Conservation (phyloP, 2,888 invertebrate species). For the Drosophila yooni region DNA sequence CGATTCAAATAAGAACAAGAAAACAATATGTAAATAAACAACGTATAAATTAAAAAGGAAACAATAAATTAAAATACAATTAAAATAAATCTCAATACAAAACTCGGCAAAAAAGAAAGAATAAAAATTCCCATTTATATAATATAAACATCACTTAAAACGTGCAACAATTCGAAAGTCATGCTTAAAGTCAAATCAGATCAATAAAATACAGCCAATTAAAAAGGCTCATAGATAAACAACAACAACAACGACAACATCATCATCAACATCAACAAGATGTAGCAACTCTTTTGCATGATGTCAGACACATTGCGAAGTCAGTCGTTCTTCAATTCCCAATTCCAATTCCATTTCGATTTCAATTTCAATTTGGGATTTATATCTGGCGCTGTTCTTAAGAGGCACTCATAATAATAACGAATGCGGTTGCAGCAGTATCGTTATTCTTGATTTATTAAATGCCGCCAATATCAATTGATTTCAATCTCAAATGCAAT, state of each 20-base stretch:
- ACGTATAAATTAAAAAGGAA: neutral
- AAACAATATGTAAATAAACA: neutral
- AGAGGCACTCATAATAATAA: constrained; percentile 15
- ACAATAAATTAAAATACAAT: neutral
- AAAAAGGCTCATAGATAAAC: neutral
- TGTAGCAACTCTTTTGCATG: constrained; percentile 53
- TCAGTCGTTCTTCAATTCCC: constrained; percentile 31
- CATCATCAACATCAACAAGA: constrained; percentile 1
- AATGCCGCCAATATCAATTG: constrained; percentile 75
- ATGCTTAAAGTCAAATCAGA: neutral
- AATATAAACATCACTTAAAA: neutral
- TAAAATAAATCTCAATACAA: neutral
- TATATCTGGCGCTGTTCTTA: constrained; percentile 28
- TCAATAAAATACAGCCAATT: neutral
- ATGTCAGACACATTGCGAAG: constrained; percentile 53
- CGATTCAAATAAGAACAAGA: neutral
- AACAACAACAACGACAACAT: neutral
- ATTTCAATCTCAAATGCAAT: constrained; percentile 77
- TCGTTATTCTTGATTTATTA: constrained; percentile 68
- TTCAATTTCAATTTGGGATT: constrained; percentile 41
- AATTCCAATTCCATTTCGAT: constrained; percentile 23
- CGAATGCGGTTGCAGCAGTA: constrained; percentile 51
- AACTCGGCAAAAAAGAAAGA: neutral
- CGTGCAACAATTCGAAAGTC: neutral
- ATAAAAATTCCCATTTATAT: neutral